Evolutionary conservation across 1,140 invertebrate genomes (phyloP).

Genomic region (Triops longicaudatus): DNA sequence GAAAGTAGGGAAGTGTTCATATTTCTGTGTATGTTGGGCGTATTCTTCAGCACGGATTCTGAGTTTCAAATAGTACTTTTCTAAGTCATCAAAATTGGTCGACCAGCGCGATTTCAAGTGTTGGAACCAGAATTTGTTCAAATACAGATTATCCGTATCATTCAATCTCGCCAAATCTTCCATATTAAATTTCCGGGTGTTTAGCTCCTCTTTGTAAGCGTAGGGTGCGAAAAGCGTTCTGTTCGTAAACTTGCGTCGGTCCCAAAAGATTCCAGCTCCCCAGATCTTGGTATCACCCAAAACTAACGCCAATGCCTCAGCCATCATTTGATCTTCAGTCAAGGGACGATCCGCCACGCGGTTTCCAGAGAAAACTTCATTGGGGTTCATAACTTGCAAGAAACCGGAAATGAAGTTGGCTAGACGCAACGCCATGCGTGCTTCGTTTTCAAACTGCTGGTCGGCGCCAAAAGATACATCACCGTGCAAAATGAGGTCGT

Average conservation of each 20-base stretch:
- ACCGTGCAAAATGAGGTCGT: conserved; percentile 66
- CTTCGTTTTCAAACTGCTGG: conserved; percentile 86
- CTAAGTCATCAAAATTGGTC: conserved; percentile 82
- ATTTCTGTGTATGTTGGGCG: conserved; percentile 68
- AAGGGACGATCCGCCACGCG: conserved; percentile 76
- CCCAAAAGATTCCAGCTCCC: conserved; percentile 88
- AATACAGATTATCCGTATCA: conserved; percentile 64
- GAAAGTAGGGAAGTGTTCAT: conserved; percentile 80
- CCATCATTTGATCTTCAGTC: conserved; percentile 89
- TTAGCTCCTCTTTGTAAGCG: conserved; percentile 77
- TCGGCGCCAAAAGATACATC: conserved; percentile 77
- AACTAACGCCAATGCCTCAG: conserved; percentile 80
- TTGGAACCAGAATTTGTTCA: conserved; percentile 76
- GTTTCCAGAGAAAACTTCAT: conserved; percentile 88
- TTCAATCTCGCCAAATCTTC: conserved; percentile 78
- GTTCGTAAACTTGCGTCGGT: conserved; percentile 90
- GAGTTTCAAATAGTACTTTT: conserved; percentile 88
- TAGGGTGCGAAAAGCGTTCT: conserved; percentile 86
- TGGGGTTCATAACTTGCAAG: conserved; percentile 83
- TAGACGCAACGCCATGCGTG: conserved; percentile 84
- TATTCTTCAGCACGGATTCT: conserved; percentile 81
- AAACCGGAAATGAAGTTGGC: conserved; percentile 93
- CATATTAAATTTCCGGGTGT: conserved; percentile 72
- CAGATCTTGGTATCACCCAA: conserved; percentile 85
- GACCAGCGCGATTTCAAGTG: conserved; percentile 85